Conservation (phyloP, 2,888 invertebrate species). For the Lathronympha strigana region DNA sequence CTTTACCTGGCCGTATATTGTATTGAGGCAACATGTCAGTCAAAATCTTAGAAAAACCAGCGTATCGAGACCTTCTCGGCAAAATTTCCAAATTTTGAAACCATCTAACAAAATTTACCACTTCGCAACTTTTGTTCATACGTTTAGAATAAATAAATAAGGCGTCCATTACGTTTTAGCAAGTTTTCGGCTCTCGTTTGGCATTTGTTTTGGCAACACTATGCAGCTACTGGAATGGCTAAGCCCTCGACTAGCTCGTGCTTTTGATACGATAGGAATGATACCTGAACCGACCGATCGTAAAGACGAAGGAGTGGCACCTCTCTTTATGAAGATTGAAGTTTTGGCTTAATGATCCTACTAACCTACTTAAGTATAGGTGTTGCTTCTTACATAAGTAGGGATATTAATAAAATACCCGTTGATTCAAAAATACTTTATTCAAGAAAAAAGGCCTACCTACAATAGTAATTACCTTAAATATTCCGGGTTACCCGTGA, state of each 20-base stretch:
- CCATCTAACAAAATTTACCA: no score
- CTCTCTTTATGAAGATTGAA: slow-evolving; percentile 20
- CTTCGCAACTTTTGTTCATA: no score
- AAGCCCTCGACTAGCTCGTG: background rate
- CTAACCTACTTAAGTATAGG: background rate
- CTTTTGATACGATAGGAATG: background rate
- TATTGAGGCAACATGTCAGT: no score
- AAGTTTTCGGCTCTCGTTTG: no score
- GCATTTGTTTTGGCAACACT: no score
- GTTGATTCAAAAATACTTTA: no score
- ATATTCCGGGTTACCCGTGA: no score
- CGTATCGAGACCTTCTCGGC: background rate
- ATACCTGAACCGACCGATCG: slow-evolving; percentile 25
- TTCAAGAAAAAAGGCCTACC: no score
- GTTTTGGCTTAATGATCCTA: slow-evolving; percentile 4
- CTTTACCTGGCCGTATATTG: slow-evolving; percentile 2
- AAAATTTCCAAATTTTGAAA: background rate
- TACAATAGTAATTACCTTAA: no score
- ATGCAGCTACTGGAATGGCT: background rate
- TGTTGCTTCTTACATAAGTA: background rate
- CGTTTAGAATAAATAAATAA: no score
- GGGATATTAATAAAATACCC: background rate
- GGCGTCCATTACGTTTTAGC: no score
- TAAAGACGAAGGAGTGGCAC: slow-evolving; percentile 19
- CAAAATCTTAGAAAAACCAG: background rate